These are phyloP conservation scores for Xenopus laevis DNA, from an alignment of 2,113 vertebrate species.

Conservation along the genomic window DNA sequence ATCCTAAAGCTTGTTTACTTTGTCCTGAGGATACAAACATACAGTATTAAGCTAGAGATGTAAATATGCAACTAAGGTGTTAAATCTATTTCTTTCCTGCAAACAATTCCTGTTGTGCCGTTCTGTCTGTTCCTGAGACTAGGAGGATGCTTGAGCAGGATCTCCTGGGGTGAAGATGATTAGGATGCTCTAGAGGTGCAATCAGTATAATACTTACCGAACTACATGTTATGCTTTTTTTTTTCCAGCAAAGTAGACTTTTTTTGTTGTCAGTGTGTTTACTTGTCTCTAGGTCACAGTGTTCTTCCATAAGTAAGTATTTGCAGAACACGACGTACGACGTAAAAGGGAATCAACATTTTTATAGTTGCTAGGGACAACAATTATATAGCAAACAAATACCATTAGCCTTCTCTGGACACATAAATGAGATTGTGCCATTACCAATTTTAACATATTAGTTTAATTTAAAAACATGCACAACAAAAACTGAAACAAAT, in stretches of 20 bases:
- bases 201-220: conserved; percentile 18
- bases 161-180: conserved; percentile 33
- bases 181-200: conserved; percentile 14
- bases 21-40: neutral
- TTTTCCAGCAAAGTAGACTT: neutral
- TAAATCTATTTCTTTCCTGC: conserved; percentile 1
- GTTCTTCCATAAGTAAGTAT: too few species aligned
- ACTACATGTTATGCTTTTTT: neutral
- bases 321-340: too few species aligned
- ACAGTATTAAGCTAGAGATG: neutral
- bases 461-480: too few species aligned
- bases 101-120: neutral
- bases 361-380: too few species aligned
- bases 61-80: conserved; percentile 5
- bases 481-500: too few species aligned
- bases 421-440: too few species aligned
- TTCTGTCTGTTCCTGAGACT: conserved; percentile 1
- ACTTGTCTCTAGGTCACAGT: conserved; percentile 4
- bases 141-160: conserved; percentile 11
- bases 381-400: too few species aligned
- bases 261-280: neutral
- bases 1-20: too few species aligned
- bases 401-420: too few species aligned
- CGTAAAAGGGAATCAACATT: too few species aligned
- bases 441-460: too few species aligned